phyloP scores from a whole-genome alignment of 2,113 vertebrate species.

The Thamnaconus septentrionalis region DNA sequence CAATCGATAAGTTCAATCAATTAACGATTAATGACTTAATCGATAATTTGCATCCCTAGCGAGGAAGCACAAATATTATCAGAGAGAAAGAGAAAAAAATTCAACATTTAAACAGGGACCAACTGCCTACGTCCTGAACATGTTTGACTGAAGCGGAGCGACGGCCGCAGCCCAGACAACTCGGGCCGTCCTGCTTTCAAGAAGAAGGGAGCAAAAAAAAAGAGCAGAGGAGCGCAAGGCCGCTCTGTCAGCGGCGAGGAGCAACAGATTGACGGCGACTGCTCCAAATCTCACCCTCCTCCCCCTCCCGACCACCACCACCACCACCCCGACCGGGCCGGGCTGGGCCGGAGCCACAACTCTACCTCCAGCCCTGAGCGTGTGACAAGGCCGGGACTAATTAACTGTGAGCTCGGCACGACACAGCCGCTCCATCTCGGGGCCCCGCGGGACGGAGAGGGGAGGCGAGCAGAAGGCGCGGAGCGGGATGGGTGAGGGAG shows the following conservation, averaged over 20 bases:
- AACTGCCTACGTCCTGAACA: too few relatives aligned
- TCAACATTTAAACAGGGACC: too few relatives aligned
- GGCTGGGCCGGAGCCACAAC: constrained; percentile 48
- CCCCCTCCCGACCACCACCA: constrained; percentile 50
- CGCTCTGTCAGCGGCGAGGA: constrained; percentile 27
- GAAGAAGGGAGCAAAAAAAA: too few relatives aligned
- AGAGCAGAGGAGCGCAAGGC: constrained; percentile 23
- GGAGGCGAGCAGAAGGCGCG: constrained; percentile 21
- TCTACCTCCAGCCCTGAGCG: constrained; percentile 51
- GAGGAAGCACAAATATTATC: too few relatives aligned
- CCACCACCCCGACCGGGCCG: not conserved
- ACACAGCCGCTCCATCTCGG: constrained; percentile 61
- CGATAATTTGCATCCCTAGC: too few relatives aligned
- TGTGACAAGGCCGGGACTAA: constrained; percentile 72
- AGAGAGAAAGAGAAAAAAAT: too few relatives aligned
- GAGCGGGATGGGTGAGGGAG: constrained; percentile 38
- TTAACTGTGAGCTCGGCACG: constrained; percentile 67
- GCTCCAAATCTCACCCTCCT: constrained; percentile 59
- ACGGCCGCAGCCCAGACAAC: too few relatives aligned
- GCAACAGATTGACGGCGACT: constrained; percentile 48
- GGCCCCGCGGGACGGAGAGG: constrained; percentile 37
- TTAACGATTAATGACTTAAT: too few relatives aligned
- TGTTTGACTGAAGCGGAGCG: too few relatives aligned
- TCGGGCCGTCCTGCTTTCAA: too few relatives aligned
- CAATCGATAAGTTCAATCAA: too few relatives aligned